Base-by-base conservation (phyloP, 2,113 vertebrate species). In the Microcebus murinus region DNA sequence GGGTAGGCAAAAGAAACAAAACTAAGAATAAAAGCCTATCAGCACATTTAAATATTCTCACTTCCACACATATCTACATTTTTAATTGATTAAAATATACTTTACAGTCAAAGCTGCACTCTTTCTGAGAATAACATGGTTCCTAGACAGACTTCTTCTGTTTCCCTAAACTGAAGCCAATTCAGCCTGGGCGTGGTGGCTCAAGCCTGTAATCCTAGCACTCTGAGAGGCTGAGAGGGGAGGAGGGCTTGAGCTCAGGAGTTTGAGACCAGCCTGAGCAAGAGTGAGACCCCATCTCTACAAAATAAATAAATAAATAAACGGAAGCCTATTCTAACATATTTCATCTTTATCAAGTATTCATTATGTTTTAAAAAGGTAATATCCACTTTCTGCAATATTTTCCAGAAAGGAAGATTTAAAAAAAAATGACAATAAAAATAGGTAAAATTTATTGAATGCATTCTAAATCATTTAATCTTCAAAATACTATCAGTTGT, bases 121-220 rank as follows among this genome's bases (percentile, higher is more conserved):
- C 67, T 80, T 95, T 90, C 80, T 93, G 63, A 88, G 65, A n/a
- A 74, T 85, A 91, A 39, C 52, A 55, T 59, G 73, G 50, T 84
- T 90, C 29, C n/a, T 71, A 81, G 2, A 63, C 27, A 65, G 50
- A 80, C 63, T 73, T 93, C 70, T 42, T 42, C 48, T 87, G 67
- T 82, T 70, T 87, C 18, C 45, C 65, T 83, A 83, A 86, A 50
- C 29, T 70, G 45, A 88, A 93, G 71, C n/a, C 52, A 86, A 81
- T 57, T 94, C 71, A 52, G 52, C 15, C 52, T 5, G 52, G 52
- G 52, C 15, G 4, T 5, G 52, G 17, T 55, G 52, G 52, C 52
- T 55, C 15, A 55, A 15, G 52, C 4, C 52, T 55, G 4, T 55
- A 55, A 55, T 55, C 52, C 52, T 17, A 55, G 52, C 52, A 5